Conservation (phyloP, 2,113 vertebrate genomes). For the human (Homo sapiens) region GRCh38 chr1:95067501-95068000, state of each 20-base stretch:
- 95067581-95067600: background rate
- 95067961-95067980: background rate
- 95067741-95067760: background rate
- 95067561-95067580: background rate
- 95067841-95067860: background rate
- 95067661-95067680: background rate
- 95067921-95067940: background rate
- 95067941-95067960: background rate
- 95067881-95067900: background rate
- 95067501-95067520: constrained; percentile 18
- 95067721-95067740: background rate
- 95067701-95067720: background rate
- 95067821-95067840: background rate
- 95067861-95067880: background rate
- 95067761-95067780: background rate
- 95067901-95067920: background rate
- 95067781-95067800: background rate
- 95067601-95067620: constrained; percentile 16
- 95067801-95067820: background rate
- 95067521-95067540: constrained; percentile 20
- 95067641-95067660: background rate
- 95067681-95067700: background rate
- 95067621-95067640: background rate
- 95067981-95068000: background rate
- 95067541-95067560: background rate